These are phyloP conservation scores for Dasyornis broadbenti DNA, from an alignment of 2,113 vertebrate genomes.

Conservation along the genomic window DNA sequence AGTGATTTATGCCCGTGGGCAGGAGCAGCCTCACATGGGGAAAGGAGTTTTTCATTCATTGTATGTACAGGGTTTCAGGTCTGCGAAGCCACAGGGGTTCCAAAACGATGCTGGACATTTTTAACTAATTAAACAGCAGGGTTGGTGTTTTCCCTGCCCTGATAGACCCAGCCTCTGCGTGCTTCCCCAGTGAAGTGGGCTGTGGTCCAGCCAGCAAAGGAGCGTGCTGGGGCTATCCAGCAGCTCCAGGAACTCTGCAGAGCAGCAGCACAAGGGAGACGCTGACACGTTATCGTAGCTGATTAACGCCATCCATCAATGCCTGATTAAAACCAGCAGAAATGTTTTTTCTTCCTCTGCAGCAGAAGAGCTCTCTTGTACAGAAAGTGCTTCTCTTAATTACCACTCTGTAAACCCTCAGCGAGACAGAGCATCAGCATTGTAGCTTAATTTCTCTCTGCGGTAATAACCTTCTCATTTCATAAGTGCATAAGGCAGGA, in stretches of 20 bases:
- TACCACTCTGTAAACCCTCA: slow-evolving; percentile 15
- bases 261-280: fast-evolving
- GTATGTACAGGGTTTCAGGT: fast-evolving
- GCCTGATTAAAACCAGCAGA: slow-evolving; percentile 21
- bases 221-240: neutral
- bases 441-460: neutral
- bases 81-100: fast-evolving
- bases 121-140: neutral
- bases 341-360: slow-evolving; percentile 1
- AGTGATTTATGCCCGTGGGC: too few relatives aligned
- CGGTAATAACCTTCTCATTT: slow-evolving; percentile 1
- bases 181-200: neutral
- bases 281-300: neutral
- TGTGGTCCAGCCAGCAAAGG: neutral
- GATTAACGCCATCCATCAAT: neutral
- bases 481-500: neutral
- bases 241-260: neutral
- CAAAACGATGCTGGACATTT: neutral
- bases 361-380: slow-evolving; percentile 15
- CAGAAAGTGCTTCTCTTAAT: slow-evolving; percentile 33
- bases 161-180: fast-evolving
- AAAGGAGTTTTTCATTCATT: fast-evolving
- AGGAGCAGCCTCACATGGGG: neutral
- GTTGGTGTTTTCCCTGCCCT: neutral
- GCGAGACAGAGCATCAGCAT: neutral